Evolutionary conservation across 2,113 vertebrate species (phyloP).

Genomic region (Plectropomus leopardus): DNA sequence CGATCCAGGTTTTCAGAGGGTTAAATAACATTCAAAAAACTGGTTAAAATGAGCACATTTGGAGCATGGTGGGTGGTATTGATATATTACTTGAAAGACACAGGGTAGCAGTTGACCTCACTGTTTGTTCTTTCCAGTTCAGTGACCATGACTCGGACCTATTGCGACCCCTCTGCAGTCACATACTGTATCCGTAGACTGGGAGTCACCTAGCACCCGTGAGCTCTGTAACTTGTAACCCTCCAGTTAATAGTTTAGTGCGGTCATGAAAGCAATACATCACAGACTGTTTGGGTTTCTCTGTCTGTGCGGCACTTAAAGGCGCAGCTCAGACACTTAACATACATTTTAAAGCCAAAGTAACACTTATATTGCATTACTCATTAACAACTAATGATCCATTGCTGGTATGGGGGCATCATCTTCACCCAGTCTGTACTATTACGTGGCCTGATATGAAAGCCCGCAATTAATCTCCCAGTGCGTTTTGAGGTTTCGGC

Average conservation of each 20-base stretch:
- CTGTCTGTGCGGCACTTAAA: not conserved
- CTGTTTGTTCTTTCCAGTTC: slow-evolving; percentile 3
- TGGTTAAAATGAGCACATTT: too few species aligned
- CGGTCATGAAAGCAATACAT: not conserved
- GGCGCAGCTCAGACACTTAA: not conserved
- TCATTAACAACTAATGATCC: not conserved
- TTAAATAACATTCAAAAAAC: too few species aligned
- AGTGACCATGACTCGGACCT: not conserved
- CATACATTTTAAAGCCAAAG: not conserved
- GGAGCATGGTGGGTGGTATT: not conserved
- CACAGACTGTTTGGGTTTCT: not conserved
- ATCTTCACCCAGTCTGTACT: slow-evolving; percentile 17
- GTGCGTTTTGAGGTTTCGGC: slow-evolving; percentile 40
- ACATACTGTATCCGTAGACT: not conserved
- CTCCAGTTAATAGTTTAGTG: slow-evolving; percentile 22
- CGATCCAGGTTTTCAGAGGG: too few species aligned
- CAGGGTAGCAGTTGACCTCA: slow-evolving; percentile 14
- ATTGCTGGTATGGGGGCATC: not conserved
- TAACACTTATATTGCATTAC: not conserved
- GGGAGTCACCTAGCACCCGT: not conserved
- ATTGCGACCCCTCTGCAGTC: not conserved
- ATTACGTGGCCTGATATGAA: not conserved
- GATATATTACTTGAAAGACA: not conserved
- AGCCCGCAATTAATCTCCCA: slow-evolving; percentile 32
- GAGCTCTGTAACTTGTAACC: not conserved